A percentile compares a stretch with the other conserved stretches of the same genome.
These are phyloP conservation scores for Naso thynnoides DNA, from an alignment of 2,797 vertebrate species.

Conservation along the genomic window DNA sequence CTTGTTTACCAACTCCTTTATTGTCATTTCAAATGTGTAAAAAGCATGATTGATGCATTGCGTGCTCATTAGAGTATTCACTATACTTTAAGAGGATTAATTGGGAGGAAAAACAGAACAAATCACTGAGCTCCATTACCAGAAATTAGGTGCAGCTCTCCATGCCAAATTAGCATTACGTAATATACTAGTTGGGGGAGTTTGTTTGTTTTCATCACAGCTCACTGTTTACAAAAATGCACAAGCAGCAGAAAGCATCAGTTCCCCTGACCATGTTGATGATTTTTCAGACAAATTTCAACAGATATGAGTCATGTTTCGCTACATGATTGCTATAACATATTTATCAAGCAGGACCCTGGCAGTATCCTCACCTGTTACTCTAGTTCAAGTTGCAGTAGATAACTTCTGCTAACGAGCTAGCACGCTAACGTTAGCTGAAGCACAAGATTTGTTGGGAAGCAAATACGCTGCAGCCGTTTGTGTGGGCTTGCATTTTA, in stretches of 20 bases:
- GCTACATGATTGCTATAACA: neutral
- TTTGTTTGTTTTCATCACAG: constrained; percentile 67
- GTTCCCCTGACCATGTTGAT: constrained; percentile 1
- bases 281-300: constrained; percentile 9
- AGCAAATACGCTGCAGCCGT: too few relatives aligned
- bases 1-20: constrained; percentile 10
- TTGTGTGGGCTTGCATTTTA: too few relatives aligned
- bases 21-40: neutral
- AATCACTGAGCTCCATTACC: constrained; percentile 77
- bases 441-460: too few relatives aligned
- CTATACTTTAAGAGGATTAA: constrained; percentile 74
- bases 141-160: constrained; percentile 68
- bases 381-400: neutral
- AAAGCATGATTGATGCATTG: constrained; percentile 29
- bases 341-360: neutral
- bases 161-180: constrained; percentile 76
- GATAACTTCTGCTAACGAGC: too few relatives aligned
- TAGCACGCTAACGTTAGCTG: too few relatives aligned
- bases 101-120: constrained; percentile 58
- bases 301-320: neutral
- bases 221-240: constrained; percentile 48
- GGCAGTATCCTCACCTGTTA: neutral
- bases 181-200: constrained; percentile 62
- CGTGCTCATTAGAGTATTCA: constrained; percentile 60
- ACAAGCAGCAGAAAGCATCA: constrained; percentile 27